Conservation (phyloP, 2,888 invertebrate genomes). For the Melieria crassipennis region DNA sequence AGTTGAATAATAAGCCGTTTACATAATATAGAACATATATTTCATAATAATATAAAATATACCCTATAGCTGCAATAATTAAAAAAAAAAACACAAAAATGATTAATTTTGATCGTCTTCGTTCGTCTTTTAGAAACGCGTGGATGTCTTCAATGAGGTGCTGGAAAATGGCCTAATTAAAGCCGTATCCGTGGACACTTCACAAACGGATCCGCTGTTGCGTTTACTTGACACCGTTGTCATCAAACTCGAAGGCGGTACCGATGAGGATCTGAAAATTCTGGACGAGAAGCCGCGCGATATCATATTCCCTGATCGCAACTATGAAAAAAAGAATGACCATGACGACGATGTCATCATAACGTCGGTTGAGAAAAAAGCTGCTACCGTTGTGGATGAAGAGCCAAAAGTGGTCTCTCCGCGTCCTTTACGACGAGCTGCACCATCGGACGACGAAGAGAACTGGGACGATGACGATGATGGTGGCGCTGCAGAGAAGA, state of each 20-base stretch:
- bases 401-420: conserved; percentile 55
- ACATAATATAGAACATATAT: no score
- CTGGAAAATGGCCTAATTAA: conserved; percentile 79
- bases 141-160: conserved; percentile 88
- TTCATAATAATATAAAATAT: no score
- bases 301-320: conserved; percentile 50
- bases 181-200: conserved; percentile 84
- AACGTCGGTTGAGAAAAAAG: conserved; percentile 52
- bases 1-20: no score
- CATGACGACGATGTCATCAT: conserved; percentile 55
- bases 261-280: conserved; percentile 85
- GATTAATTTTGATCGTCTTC: background rate
- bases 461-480: conserved; percentile 62
- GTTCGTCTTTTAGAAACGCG: conserved; percentile 74
- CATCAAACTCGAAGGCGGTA: conserved; percentile 93
- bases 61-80: no score
- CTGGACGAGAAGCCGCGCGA: conserved; percentile 76
- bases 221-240: conserved; percentile 95
- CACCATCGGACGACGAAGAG: conserved; percentile 50
- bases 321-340: conserved; percentile 49
- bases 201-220: conserved; percentile 83
- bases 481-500: conserved; percentile 58
- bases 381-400: conserved; percentile 38
- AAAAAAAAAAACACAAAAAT: no score
- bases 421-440: conserved; percentile 39